A percentile compares a stretch with the other conserved stretches of the same genome.
phyloP scores from a whole-genome alignment of 2,113 vertebrate genomes.

The Melanerpes formicivorus region DNA sequence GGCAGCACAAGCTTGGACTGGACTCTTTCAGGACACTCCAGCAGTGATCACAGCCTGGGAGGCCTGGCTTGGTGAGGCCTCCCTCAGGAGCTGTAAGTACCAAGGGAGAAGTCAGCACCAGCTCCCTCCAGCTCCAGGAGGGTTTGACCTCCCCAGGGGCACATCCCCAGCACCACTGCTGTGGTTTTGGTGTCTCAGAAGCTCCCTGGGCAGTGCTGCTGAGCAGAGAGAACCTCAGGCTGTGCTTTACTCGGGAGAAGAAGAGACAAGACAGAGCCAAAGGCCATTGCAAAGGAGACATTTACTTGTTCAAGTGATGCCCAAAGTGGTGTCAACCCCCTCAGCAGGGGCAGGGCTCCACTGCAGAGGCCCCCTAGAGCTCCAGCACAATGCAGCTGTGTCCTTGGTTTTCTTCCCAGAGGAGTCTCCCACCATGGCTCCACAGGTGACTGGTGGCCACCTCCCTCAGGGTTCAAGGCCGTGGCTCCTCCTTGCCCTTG shows the following conservation, averaged over 20 bases:
- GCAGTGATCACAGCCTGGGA: rapidly evolving
- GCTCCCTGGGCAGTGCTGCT: not conserved
- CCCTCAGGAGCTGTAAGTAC: not conserved
- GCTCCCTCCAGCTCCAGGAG: not conserved
- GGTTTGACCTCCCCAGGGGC: not conserved
- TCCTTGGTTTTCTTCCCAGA: rapidly evolving
- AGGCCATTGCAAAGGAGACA: not conserved
- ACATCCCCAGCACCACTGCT: rapidly evolving
- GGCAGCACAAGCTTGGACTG: not conserved
- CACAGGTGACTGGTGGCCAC: rapidly evolving
- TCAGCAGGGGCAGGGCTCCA: not conserved
- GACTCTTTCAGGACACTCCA: not conserved
- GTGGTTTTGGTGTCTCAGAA: not conserved
- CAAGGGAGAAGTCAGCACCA: rapidly evolving
- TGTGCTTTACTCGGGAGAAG: rapidly evolving
- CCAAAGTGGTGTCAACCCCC: rapidly evolving
- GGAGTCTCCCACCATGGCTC: rapidly evolving
- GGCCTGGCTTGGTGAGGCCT: not conserved
- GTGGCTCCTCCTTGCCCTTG: constrained; percentile 59
- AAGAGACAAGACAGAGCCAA: not conserved
- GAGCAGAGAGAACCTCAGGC: not conserved
- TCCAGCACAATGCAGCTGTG: rapidly evolving
- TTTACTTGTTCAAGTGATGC: not conserved
- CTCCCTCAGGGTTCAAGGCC: constrained; percentile 54
- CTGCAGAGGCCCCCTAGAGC: not conserved